phyloP scores from a whole-genome alignment of 2,113 vertebrate species.

The Notechis scutatus region DNA sequence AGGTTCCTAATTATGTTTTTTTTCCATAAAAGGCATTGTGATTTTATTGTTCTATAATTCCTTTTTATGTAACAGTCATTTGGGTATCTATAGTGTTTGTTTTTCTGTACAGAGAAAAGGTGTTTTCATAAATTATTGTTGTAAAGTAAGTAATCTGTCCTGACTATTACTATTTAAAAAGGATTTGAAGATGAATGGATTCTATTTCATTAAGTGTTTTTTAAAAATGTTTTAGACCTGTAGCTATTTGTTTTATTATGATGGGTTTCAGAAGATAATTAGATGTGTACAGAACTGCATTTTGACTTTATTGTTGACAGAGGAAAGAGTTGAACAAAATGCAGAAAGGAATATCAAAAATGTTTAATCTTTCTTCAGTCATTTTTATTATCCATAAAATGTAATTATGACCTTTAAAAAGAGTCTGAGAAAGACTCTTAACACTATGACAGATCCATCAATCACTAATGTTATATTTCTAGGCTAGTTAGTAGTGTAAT shows the following conservation, averaged over 20 bases:
- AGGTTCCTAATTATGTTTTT: background rate
- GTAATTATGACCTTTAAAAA: background rate
- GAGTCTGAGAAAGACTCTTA: background rate
- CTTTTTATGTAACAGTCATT: conserved; percentile 8
- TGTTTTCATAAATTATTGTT: background rate
- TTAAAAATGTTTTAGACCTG: conserved; percentile 28
- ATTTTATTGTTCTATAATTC: conserved; percentile 21
- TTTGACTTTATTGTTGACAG: background rate
- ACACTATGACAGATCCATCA: background rate
- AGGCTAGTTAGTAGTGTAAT: background rate
- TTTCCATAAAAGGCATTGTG: background rate
- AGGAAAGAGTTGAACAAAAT: background rate
- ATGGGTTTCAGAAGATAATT: conserved; percentile 14
- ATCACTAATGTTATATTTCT: background rate
- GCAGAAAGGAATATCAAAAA: background rate
- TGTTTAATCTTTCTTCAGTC: background rate
- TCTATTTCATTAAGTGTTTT: background rate
- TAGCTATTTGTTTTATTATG: background rate
- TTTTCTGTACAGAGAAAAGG: conserved; percentile 15
- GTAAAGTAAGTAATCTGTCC: too few relatives aligned
- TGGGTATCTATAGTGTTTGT: background rate
- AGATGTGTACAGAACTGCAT: background rate
- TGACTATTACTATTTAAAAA: background rate
- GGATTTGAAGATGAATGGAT: background rate
- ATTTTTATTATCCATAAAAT: background rate